Base-by-base conservation (phyloP, 2,888 invertebrate species). In the Seira sanloemensis region DNA sequence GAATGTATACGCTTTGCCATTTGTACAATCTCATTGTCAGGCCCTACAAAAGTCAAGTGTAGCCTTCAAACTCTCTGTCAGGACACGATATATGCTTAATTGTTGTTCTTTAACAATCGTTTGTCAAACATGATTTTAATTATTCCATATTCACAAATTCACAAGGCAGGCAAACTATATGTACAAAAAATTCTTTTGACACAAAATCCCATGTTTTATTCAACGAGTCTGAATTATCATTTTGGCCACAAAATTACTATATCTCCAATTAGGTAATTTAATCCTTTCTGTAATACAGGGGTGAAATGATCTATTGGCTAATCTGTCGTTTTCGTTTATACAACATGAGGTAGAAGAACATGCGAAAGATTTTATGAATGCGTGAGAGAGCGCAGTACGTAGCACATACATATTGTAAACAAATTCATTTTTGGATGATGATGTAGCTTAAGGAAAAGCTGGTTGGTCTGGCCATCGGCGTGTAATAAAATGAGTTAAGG, bases 371-470 rank as follows among this genome's bases (percentile, higher is more conserved):
- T 58, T 58, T 58, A 58, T n/a, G 37, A 37, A 37, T 37, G 37
- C 37, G 37, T 37, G 12, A 37, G n/a, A n/a, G n/a, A n/a, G n/a
- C n/a, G n/a, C n/a, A n/a, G 37, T 37, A 37, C 37, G 37, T 37
- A 37, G 37, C 12, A 18, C 58, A 7, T 58, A 58, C 2, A n/a
- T n/a, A 58, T 58, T 58, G 58, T 58, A 58, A 58, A 58, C 58
- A 58, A 58, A 58, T 58, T 58, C 58, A 58, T 58, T 12, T n/a
- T 37, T 37, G 37, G 37, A 37, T 58, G 18, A 58, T 58, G 24
- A 25, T 66, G 58, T 78, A n/a, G 78, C 78, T 78, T 78, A 65
- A 78, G 78, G 78, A 78, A 65, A 72, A 78, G 78, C 78, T 25
- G 65, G 78, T 78, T 78, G 69, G 27, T 74, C 26, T 74, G 26